Evolutionary conservation across 2,797 vertebrate genomes (phyloP).

Genomic region (Hozukius guyotensis): DNA sequence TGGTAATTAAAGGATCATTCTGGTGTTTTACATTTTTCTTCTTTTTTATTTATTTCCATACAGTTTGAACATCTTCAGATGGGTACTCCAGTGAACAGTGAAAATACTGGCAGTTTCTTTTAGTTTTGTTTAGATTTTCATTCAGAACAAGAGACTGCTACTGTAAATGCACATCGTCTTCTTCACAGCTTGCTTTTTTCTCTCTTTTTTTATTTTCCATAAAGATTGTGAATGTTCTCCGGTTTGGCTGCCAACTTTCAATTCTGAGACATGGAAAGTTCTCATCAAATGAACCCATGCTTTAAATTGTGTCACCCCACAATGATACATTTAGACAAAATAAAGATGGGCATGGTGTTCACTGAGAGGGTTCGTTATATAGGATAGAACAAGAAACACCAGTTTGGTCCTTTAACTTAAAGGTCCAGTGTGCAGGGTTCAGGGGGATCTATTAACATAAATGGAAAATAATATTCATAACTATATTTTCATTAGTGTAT

Average conservation of each 20-base stretch:
- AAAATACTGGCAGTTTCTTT: background rate
- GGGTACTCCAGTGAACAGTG: background rate
- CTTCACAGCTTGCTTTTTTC: background rate
- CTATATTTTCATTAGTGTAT: background rate
- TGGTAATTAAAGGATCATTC: slow-evolving; percentile 18
- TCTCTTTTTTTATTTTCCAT: background rate
- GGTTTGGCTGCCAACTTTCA: background rate
- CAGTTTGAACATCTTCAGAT: background rate
- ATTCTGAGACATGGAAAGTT: background rate
- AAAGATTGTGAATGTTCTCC: background rate
- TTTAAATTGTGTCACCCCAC: background rate
- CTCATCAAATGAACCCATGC: background rate
- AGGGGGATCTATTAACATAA: background rate
- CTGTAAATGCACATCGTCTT: background rate
- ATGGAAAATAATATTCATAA: background rate
- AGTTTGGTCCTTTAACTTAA: slow-evolving; percentile 9
- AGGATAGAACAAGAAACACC: slow-evolving; percentile 9
- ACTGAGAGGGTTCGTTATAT: background rate
- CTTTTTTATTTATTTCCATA: background rate
- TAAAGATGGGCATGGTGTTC: background rate
- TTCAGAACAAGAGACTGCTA: background rate
- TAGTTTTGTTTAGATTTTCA: background rate
- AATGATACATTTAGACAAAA: background rate
- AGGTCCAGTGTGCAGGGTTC: background rate
- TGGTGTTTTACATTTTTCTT: slow-evolving; percentile 16